These are phyloP conservation scores for Sclerodermus sp. DNA, from an alignment of 2,888 invertebrate genomes.

Conservation along the genomic window DNA sequence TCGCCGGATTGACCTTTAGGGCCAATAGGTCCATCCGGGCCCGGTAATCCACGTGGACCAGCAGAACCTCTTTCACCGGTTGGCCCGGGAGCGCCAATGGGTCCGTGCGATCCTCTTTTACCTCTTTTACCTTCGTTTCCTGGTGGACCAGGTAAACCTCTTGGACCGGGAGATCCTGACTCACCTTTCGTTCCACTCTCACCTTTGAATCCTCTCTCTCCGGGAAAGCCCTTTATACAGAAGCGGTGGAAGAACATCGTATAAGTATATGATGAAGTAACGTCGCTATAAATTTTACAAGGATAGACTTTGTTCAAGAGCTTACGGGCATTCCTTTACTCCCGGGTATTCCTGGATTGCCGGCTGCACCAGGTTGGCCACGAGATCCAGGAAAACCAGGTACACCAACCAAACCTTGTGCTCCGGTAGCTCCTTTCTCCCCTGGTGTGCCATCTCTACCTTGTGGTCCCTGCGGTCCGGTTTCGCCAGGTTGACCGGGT, in stretches of 20 bases:
- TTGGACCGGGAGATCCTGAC: conserved; percentile 70
- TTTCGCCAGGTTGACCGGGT: conserved; percentile 76
- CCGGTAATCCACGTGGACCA: conserved; percentile 71
- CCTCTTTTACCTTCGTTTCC: conserved; percentile 83
- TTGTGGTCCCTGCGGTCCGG: conserved; percentile 73
- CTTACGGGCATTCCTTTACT: conserved; percentile 74
- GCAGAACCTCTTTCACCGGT: conserved; percentile 73
- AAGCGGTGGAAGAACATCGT: too few species aligned
- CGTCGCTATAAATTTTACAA: background rate
- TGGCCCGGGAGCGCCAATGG: conserved; percentile 72
- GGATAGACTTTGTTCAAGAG: background rate
- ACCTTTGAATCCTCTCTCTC: conserved; percentile 80
- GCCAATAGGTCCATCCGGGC: conserved; percentile 76
- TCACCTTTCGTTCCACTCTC: conserved; percentile 79
- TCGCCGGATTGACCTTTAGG: conserved; percentile 77
- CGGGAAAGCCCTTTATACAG: conserved; percentile 68
- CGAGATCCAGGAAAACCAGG: conserved; percentile 83
- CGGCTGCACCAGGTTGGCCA: conserved; percentile 75
- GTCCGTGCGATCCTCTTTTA: conserved; percentile 77
- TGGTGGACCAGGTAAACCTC: conserved; percentile 73
- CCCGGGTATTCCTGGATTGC: conserved; percentile 74
- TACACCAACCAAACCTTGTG: conserved; percentile 71
- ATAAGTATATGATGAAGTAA: background rate
- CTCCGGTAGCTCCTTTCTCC: conserved; percentile 78
- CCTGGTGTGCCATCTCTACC: conserved; percentile 81